Evolutionary conservation across 2,888 invertebrate genomes (phyloP).

Genomic region (Troides helena): DNA sequence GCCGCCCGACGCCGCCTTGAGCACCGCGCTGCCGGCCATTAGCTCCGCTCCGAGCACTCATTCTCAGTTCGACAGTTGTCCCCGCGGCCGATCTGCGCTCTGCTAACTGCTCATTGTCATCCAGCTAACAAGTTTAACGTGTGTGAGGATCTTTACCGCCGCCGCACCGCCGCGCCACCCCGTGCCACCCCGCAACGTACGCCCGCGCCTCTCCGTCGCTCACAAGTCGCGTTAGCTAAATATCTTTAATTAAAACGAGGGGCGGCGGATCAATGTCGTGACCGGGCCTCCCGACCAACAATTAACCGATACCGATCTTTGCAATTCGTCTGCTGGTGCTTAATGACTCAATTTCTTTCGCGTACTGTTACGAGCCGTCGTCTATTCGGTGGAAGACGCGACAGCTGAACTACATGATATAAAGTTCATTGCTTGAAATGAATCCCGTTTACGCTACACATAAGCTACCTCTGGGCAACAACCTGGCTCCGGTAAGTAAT

Average conservation of each 20-base stretch:
- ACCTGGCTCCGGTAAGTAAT: slow-evolving; percentile 57
- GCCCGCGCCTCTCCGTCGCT: slow-evolving; percentile 24
- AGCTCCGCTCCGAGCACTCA: slow-evolving; percentile 56
- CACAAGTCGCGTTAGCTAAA: slow-evolving; percentile 53
- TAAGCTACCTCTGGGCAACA: slow-evolving; percentile 53
- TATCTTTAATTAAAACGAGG: slow-evolving; percentile 65
- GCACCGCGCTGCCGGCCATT: slow-evolving; percentile 56
- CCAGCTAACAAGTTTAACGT: slow-evolving; percentile 2
- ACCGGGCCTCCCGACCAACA: slow-evolving; percentile 61
- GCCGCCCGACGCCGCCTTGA: slow-evolving; percentile 55
- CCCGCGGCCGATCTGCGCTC: not conserved
- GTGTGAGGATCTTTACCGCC: slow-evolving; percentile 9
- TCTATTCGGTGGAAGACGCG: slow-evolving; percentile 23
- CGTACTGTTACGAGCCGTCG: slow-evolving; percentile 37
- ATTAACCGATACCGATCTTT: slow-evolving; percentile 65
- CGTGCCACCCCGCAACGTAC: slow-evolving; percentile 17
- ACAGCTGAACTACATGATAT: slow-evolving; percentile 24
- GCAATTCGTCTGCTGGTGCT: not conserved
- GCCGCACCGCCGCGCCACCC: slow-evolving; percentile 1
- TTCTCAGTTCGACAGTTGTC: slow-evolving; percentile 41
- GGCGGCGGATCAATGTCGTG: slow-evolving; percentile 58
- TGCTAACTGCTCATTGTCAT: too few species aligned
- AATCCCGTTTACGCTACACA: slow-evolving; percentile 63
- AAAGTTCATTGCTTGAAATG: slow-evolving; percentile 41
- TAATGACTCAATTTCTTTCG: not conserved